Evolutionary conservation across 2,888 invertebrate genomes (phyloP), one percentile per base, ranked within the genome.

Genomic region (Athrips mouffetella): DNA sequence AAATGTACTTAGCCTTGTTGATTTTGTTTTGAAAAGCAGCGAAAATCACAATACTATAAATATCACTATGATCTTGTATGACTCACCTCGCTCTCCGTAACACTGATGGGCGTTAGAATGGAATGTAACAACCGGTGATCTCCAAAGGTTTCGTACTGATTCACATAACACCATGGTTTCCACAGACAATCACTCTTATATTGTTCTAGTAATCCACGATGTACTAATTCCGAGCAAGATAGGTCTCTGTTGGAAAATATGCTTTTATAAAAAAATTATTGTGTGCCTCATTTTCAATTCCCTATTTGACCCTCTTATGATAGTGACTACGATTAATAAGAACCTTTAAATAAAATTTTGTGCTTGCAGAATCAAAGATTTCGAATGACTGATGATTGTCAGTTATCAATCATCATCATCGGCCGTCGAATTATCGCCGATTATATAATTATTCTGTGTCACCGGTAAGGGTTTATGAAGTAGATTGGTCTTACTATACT

Each of bases 91-190:
- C 78, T 53, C 62, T 84, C 82, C 2, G 77, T 86, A 0, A 76
- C 51, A 54, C 78, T 68, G 3, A 87, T 51, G 1, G 88, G 87
- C 8, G 65, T 76, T n/a, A 86, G 64, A 31, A 87, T 60, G 1
- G 86, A 79, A 7, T 81, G 54, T 16, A 86, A 60, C 15, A 65
- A 75, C 4, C 87, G 70, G 44, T 79, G 59, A 49, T 86, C 85
- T 2, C 81, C 80, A 49, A 87, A 86, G 0, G 81, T 77, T 45
- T 86, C 75, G 53, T 80, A 75, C n/a, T 76, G 58, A 45, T 71
- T 78, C 29, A 81, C 73, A 3, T 78, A 76, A 51, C 83, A 86
- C 87, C 87, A 88, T 0, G 83, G 80, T 48, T 75, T 74, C 76
- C 75, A 79, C 3, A 73, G 73, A 57, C 82, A 85, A 1, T 58